Percentiles rank a stretch among this genome's conserved stretches.
These are phyloP conservation scores for Platerodrilus igneus DNA, from an alignment of 2,888 invertebrate species.

Conservation along the genomic window DNA sequence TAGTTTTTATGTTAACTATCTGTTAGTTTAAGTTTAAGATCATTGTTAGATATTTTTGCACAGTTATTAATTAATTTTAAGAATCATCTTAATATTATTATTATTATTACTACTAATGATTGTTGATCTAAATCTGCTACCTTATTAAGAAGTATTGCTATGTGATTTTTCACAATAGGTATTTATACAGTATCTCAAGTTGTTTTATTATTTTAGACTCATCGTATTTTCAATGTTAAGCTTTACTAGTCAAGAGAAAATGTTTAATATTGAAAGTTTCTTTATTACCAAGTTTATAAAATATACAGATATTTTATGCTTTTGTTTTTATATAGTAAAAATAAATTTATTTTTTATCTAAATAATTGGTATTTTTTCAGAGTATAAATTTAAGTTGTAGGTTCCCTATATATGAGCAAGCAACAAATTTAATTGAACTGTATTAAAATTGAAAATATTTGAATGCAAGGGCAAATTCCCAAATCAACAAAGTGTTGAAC, in stretches of 20 bases:
- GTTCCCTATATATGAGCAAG: too few relatives aligned
- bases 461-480: too few relatives aligned
- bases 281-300: slow-evolving; percentile 42
- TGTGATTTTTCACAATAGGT: slow-evolving; percentile 42
- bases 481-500: too few relatives aligned
- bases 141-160: slow-evolving; percentile 39
- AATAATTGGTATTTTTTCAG: too few relatives aligned
- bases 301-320: slow-evolving; percentile 37
- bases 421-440: too few relatives aligned
- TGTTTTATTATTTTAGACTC: slow-evolving; percentile 43
- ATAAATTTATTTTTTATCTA: slow-evolving; percentile 47
- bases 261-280: slow-evolving; percentile 44
- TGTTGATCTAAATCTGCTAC: slow-evolving; percentile 22
- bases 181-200: slow-evolving; percentile 41
- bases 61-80: slow-evolving; percentile 17
- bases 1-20: slow-evolving; percentile 19
- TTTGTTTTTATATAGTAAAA: slow-evolving; percentile 45
- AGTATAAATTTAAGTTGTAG: too few relatives aligned
- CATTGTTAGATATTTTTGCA: slow-evolving; percentile 24
- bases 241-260: slow-evolving; percentile 45
- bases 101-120: slow-evolving; percentile 10
- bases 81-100: slow-evolving; percentile 13
- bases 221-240: slow-evolving; percentile 39
- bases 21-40: slow-evolving; percentile 16
- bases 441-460: too few relatives aligned